Base-by-base conservation (phyloP, 2,888 invertebrate genomes). In the Glyphotaelius pellucidus region DNA sequence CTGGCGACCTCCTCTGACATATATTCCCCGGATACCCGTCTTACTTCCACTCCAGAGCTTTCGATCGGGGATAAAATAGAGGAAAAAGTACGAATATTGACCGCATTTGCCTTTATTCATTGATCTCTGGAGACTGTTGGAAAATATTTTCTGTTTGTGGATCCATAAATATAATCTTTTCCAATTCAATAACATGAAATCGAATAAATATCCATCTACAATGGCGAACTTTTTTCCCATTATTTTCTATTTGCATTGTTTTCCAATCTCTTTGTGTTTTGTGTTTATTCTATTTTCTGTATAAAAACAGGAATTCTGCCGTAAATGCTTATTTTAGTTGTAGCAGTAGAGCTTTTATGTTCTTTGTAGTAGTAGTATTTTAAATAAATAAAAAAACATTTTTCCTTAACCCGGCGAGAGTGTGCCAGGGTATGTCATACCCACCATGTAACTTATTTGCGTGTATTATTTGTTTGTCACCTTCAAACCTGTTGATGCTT, bases 71-170 rank as follows among this genome's bases (percentile, higher is more conserved):
- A n/a, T 19, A 47, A 5, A 30, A 42, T 30, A 86, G 47, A 86
- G 83, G 12, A 83, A 25, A 83, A 83, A 25, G 32, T 90, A 25
- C 83, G 31, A 81, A 83, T 90, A 12, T 90, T 90, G 90, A 90
- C 91, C 89, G 86, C 88, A 79, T 86, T 32, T 91, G 91, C 35
- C 88, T 31, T 80, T 91, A 79, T 89, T 67, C 80, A 35, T 15
- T 88, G 47, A 80, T 35, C 83, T 19, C 80, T 80, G 11, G 83
- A 81, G 83, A 90, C 80, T 90, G 19, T 12, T 12, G 14, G 2
- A 80, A 80, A 80, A 38, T 80, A 32, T 38, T 32, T 67, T 79
- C 38, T 88, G 14, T 67, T 1, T 83, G 9, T 67, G 5, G 25
- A 67, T 67, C 5, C 67, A 67, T 67, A 19, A 19, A 7, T 19